Evolutionary conservation across 2,797 vertebrate genomes (phyloP), one percentile per base, ranked within the genome.

Genomic region (Limosa lapponica): DNA sequence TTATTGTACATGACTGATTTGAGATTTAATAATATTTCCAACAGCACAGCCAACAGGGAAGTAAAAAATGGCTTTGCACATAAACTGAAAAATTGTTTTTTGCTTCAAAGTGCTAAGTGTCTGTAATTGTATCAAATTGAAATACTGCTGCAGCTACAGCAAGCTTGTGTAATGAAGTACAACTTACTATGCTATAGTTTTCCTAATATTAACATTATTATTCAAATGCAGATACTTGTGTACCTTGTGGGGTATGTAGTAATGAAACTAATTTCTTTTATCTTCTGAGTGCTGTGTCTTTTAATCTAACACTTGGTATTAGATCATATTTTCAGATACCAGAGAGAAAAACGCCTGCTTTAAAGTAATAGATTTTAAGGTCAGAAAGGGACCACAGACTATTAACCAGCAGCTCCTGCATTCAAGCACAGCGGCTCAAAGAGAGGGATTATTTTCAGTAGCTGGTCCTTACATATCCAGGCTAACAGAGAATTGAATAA

Each of bases 161-260:
- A 86, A 82, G 69, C 64, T 8, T 73, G 57, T 64, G 52, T 74
- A 85, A 74, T 83, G 93, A 93, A 85, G 61, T 79, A 87, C 71
- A 83, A 71, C 41, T 71, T 71, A 93, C 89, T 83, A 77, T 79
- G 27, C 67, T 71, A 36, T 51, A 65, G 74, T 80, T 89, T 75
- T 73, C 44, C 55, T 74, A 85, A 64, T 88, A 90, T 88, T 94
- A 92, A 61, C 13, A 55, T 85, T 87, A 71, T 94, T 94, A 91
- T 87, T 94, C 69, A 85, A 85, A 88, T 13, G 1, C 32, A 83
- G 91, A 83, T 81, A 44, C 11, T 80, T 77, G 32, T 41, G 15
- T 36, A 65, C 71, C n/a, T 84, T 87, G 25, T 83, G 52, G 36
- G 15, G 5, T 65, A 54, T 20, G 27, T 39, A 78, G 32, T 57